Conservation (phyloP, 2,113 vertebrate genomes). For the Nannobrachium achirus region DNA sequence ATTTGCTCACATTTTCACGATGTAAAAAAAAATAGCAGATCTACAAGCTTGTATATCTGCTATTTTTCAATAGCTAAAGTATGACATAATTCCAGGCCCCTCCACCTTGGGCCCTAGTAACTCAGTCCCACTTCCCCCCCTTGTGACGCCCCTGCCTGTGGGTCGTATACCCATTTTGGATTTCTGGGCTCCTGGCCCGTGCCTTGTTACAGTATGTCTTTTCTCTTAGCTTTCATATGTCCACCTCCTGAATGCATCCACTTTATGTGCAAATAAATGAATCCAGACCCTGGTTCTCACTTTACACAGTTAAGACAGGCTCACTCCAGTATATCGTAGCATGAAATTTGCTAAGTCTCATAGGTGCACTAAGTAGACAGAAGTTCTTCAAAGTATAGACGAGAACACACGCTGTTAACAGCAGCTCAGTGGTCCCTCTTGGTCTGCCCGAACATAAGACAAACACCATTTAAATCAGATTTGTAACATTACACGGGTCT, state of each 20-base stretch:
- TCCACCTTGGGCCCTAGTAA: no score
- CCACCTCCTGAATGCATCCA: not conserved
- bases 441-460: slow-evolving; percentile 17
- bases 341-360: slow-evolving; percentile 23
- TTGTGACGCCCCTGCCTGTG: no score
- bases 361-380: not conserved
- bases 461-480: slow-evolving; percentile 10
- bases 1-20: no score
- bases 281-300: not conserved
- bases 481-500: slow-evolving; percentile 4
- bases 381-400: slow-evolving; percentile 33
- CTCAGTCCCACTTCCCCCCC: no score
- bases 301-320: not conserved
- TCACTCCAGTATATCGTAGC: not conserved
- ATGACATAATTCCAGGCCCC: no score
- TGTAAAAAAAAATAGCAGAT: no score
- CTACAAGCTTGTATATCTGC: no score
- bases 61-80: no score
- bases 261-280: slow-evolving; percentile 34
- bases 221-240: not conserved
- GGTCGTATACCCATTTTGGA: not conserved
- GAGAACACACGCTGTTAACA: slow-evolving; percentile 33
- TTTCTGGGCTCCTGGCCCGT: slow-evolving; percentile 11
- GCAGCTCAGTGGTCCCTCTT: slow-evolving; percentile 26
- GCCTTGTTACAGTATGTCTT: not conserved